These are phyloP conservation scores for Dromiciops gliroides DNA, from an alignment of 2,113 vertebrate genomes.

Conservation along the genomic window DNA sequence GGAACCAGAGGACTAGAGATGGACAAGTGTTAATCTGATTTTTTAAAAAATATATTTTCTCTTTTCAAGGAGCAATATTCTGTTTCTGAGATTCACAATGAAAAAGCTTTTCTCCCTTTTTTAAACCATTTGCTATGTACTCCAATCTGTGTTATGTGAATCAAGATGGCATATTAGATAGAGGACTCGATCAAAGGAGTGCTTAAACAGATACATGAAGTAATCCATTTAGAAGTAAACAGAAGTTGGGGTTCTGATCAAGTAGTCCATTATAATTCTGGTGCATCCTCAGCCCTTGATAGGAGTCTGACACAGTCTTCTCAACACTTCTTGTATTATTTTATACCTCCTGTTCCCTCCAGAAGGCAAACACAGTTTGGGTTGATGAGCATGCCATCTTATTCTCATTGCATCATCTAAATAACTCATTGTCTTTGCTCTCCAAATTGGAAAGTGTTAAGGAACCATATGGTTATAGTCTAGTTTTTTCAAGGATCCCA, in stretches of 20 bases:
- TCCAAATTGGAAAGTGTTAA: background rate
- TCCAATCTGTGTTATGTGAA: background rate
- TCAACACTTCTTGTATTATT: background rate
- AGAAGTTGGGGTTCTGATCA: background rate
- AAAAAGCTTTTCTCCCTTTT: background rate
- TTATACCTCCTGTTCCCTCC: background rate
- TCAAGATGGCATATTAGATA: background rate
- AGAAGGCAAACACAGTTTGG: background rate
- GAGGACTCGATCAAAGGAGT: background rate
- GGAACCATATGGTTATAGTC: background rate
- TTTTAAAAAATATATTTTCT: background rate
- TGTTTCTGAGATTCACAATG: background rate
- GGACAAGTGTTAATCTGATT: background rate
- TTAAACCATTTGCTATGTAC: background rate
- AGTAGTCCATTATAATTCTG: background rate
- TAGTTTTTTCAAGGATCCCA: background rate
- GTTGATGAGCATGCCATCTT: background rate
- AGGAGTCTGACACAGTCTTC: background rate
- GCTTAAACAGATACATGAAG: background rate
- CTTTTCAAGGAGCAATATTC: background rate
- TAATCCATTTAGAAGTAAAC: background rate
- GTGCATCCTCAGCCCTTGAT: background rate
- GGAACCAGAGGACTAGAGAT: background rate
- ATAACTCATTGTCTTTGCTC: background rate
- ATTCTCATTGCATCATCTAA: background rate